Conservation (phyloP, 2,797 vertebrate genomes). For the Phalanger gymnotis region DNA sequence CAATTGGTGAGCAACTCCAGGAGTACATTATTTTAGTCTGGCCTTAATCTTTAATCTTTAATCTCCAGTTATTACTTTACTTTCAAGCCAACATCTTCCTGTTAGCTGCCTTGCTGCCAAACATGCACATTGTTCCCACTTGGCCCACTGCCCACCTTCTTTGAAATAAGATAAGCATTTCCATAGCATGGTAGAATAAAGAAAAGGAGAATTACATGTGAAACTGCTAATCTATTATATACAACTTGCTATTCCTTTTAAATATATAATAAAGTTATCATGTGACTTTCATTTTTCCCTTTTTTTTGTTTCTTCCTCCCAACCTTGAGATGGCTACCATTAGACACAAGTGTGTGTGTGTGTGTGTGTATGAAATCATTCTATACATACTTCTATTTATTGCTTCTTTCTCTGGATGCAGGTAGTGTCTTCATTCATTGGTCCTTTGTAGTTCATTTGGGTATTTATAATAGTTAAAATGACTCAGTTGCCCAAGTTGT, state of each 20-base stretch:
- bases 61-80: background rate
- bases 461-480: background rate
- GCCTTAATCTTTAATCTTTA: background rate
- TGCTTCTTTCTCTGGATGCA: background rate
- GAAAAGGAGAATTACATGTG: background rate
- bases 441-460: background rate
- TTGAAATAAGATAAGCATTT: background rate
- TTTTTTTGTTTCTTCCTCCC: background rate
- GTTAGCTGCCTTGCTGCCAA: background rate
- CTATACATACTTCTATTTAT: background rate
- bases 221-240: background rate
- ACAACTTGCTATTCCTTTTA: background rate
- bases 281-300: background rate
- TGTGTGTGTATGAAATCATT: background rate
- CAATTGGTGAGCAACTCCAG: background rate
- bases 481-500: background rate
- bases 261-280: background rate
- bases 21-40: background rate
- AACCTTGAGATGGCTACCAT: background rate
- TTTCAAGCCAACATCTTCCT: background rate
- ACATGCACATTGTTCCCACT: background rate
- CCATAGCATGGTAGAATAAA: background rate
- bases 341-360: background rate
- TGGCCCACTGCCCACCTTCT: background rate
- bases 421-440: background rate